Conservation (phyloP, 2,888 invertebrate species). For the Tenthredo distinguenda region DNA sequence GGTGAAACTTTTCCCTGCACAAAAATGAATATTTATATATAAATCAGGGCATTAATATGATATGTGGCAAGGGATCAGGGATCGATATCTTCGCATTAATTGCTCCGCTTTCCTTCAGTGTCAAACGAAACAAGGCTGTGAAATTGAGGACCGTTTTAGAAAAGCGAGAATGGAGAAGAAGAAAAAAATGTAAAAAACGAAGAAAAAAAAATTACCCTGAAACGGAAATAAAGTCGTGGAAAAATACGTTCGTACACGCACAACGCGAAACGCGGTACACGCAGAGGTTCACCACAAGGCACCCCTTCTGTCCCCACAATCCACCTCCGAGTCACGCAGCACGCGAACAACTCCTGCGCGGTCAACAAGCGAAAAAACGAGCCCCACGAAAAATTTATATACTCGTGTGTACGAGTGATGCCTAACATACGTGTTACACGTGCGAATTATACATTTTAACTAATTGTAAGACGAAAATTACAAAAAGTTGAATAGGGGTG, state of each 20-base stretch:
- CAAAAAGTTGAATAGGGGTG: not conserved
- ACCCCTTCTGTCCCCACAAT: slow-evolving; percentile 72
- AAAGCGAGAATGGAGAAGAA: slow-evolving; percentile 52
- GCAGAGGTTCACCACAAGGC: slow-evolving; percentile 74
- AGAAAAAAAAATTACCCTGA: slow-evolving; percentile 61
- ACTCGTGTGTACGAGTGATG: not conserved
- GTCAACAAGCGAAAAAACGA: slow-evolving; percentile 68
- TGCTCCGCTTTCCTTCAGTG: not conserved
- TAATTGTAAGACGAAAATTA: not conserved
- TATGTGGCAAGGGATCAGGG: not conserved
- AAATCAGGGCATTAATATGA: not conserved
- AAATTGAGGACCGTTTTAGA: not conserved
- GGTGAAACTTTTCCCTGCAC: slow-evolving; percentile 97
- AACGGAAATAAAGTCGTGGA: slow-evolving; percentile 63
- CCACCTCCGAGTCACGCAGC: slow-evolving; percentile 53
- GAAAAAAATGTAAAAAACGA: not conserved
- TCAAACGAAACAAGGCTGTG: not conserved
- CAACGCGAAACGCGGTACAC: slow-evolving; percentile 65
- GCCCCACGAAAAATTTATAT: slow-evolving; percentile 51
- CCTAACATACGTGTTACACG: not conserved
- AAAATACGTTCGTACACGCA: slow-evolving; percentile 63
- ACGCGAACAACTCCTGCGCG: slow-evolving; percentile 59
- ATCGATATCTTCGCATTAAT: not conserved
- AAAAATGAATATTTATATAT: slow-evolving; percentile 58
- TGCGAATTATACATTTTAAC: not conserved